Percentiles rank a stretch among this genome's conserved stretches.
Evolutionary conservation across 2,797 vertebrate species (phyloP).

Genomic region (Okamejei kenojei): DNA sequence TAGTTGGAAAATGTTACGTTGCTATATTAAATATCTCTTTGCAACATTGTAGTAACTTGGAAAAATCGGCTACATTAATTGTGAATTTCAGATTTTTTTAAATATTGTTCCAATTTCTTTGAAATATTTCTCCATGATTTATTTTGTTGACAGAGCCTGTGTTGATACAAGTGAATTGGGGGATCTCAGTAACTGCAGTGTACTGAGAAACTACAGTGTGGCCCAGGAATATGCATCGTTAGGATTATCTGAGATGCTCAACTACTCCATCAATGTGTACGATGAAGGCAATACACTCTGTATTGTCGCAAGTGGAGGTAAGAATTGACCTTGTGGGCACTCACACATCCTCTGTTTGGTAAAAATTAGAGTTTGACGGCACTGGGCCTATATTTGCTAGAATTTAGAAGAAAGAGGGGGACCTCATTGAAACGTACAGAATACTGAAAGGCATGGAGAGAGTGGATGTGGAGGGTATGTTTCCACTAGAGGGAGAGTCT

Average conservation of each 20-base stretch:
- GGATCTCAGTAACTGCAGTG: constrained; percentile 71
- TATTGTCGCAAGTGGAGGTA: constrained; percentile 95
- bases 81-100: neutral
- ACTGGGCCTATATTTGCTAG: too few relatives aligned
- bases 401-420: too few relatives aligned
- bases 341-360: neutral
- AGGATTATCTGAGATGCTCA: constrained; percentile 90
- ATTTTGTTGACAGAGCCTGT: constrained; percentile 68
- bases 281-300: constrained; percentile 93
- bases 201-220: constrained; percentile 81
- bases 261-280: constrained; percentile 92
- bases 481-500: too few relatives aligned
- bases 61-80: neutral
- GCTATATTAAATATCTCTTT: neutral
- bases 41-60: neutral
- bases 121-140: neutral
- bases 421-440: too few relatives aligned
- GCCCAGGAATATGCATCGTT: constrained; percentile 83
- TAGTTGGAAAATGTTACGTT: neutral
- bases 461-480: too few relatives aligned
- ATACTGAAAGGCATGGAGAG: too few relatives aligned
- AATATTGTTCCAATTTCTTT: neutral
- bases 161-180: constrained; percentile 85
- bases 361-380: neutral
- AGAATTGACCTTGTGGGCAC: constrained; percentile 37